A percentile compares a stretch with the other conserved stretches of the same genome.
phyloP scores from a whole-genome alignment of 2,113 vertebrate genomes.

The Proteles cristata region DNA sequence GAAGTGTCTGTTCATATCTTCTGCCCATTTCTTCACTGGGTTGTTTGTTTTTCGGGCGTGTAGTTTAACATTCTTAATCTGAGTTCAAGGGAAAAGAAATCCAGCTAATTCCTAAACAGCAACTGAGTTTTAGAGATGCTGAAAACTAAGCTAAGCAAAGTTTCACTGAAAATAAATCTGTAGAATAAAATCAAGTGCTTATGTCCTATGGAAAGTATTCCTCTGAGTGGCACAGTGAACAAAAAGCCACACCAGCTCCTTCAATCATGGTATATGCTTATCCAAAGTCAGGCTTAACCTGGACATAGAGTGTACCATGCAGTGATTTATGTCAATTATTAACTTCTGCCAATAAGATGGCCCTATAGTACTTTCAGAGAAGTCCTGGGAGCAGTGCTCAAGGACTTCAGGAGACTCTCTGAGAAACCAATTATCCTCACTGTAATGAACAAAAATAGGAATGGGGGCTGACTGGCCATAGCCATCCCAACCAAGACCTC shows the following conservation, averaged over 20 bases:
- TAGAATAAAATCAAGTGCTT: background rate
- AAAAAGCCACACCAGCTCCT: rapidly evolving
- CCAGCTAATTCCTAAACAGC: background rate
- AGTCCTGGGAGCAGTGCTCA: background rate
- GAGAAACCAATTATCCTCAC: background rate
- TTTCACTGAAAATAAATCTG: background rate
- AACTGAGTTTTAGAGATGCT: background rate
- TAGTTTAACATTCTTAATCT: background rate
- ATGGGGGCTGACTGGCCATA: too few species aligned
- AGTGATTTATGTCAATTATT: background rate
- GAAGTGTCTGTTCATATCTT: too few species aligned
- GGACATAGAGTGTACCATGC: background rate
- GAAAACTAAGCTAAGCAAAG: background rate
- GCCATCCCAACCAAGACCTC: background rate
- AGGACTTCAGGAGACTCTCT: background rate
- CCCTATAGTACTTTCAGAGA: background rate
- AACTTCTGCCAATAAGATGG: background rate
- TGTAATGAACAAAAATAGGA: background rate
- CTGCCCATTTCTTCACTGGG: too few species aligned
- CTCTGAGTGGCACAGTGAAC: rapidly evolving
- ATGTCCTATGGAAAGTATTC: background rate
- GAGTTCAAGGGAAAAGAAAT: background rate
- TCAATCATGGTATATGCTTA: background rate
- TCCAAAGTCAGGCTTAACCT: background rate
- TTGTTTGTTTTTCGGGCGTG: too few species aligned